Evolutionary conservation across 1,140 invertebrate genomes (phyloP), one percentile per base, ranked within the genome.

Genomic region (Ceratosolen solmsi): DNA sequence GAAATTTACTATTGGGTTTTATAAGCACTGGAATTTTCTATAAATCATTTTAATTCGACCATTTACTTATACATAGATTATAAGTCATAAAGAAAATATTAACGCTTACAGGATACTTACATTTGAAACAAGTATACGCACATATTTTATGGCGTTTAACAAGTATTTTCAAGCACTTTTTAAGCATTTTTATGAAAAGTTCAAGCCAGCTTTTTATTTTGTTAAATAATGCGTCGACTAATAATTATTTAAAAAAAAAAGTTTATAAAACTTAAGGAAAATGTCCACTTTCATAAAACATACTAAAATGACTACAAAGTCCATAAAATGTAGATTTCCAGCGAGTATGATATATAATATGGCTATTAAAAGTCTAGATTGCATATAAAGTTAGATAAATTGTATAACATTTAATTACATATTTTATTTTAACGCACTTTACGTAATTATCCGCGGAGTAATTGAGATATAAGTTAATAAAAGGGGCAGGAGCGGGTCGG

Each of bases 321-420:
- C 38, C 4, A 68, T 68, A n/a, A 38, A 38, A 38, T 15, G 20
- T 13, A 17, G 0, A 33, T 63, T 38, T 68, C 7, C 15, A 8
- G 0, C 33, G 15, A 33, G 33, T 38, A n/a, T n/a, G 17, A 38
- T 68, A 33, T 68, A 68, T 68, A 68, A 38, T 38, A 11, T 17
- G 15, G 17, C 33, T 38, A 68, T 68, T n/a, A 68, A 68, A 11
- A 38, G 33, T 33, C 22, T 22, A n/a, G 33, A 68, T 68, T 38
- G 63, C 63, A 68, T n/a, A 38, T 68, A 68, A 38, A 68, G 33
- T 68, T 68, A n/a, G 63, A 68, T 68, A 68, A 68, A n/a, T 68
- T 2, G 36, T 38, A n/a, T 38, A 68, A 38, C 33, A 38, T 68
- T 68, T 68, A 68, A 38, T 68, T n/a, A n/a, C 33, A 38, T n/a